Conservation (phyloP, 2,888 invertebrate species). For the Acanthoscelides obtectus region DNA sequence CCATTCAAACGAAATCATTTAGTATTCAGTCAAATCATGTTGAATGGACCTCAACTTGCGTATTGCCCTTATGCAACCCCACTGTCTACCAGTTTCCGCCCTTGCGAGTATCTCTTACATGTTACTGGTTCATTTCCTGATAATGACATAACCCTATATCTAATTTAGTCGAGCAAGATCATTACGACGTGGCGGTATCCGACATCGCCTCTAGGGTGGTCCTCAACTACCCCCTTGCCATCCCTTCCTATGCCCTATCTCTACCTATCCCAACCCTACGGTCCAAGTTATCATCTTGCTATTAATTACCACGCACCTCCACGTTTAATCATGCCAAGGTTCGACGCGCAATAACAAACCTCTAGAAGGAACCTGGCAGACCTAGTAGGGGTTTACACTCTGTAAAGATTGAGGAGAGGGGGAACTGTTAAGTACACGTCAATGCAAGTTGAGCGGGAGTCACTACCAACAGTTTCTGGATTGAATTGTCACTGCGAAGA, state of each 20-base stretch:
- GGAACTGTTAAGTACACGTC: too few species aligned
- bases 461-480: too few species aligned
- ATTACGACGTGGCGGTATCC: slow-evolving; percentile 29
- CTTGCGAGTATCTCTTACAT: neutral
- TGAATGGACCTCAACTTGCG: too few species aligned
- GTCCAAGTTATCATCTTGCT: slow-evolving; percentile 20
- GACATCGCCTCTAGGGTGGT: neutral
- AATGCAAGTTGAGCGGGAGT: too few species aligned
- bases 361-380: too few species aligned
- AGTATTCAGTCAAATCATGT: too few species aligned
- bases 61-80: too few species aligned
- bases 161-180: slow-evolving; percentile 35
- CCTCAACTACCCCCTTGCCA: neutral
- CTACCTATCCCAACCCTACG: slow-evolving; percentile 25
- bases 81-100: too few species aligned
- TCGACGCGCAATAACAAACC: neutral
- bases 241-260: slow-evolving; percentile 25
- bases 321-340: neutral
- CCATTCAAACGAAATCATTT: too few species aligned
- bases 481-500: too few species aligned
- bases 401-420: too few species aligned
- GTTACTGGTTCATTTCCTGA: slow-evolving; percentile 30
- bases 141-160: slow-evolving; percentile 39
- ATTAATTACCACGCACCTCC: slow-evolving; percentile 17
- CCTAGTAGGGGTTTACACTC: too few species aligned